Conservation (phyloP, 2,113 vertebrate genomes). For the Lophura nycthemera region DNA sequence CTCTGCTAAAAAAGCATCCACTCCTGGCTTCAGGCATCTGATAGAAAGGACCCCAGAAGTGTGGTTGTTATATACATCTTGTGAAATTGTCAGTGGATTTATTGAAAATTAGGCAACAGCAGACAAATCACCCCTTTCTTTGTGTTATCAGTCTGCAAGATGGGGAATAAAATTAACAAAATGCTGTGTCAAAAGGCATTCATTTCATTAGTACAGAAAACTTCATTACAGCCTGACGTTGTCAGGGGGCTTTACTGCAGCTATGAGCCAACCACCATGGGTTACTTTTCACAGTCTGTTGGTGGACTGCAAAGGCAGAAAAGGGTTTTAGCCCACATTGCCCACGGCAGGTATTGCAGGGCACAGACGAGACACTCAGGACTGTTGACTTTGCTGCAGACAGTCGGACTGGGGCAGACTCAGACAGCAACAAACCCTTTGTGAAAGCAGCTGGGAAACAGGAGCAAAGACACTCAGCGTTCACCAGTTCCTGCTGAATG, state of each 20-base stretch:
- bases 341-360: constrained; percentile 5
- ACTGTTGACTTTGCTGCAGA: constrained; percentile 61
- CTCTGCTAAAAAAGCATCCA: neutral
- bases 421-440: constrained; percentile 56
- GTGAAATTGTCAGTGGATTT: accelerated
- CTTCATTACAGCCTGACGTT: neutral
- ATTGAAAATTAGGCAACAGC: neutral
- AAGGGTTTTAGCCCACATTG: accelerated
- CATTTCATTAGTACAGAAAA: neutral
- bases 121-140: neutral
- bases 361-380: accelerated
- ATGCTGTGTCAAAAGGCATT: neutral
- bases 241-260: neutral
- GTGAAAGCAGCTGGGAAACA: constrained; percentile 49
- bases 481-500: neutral
- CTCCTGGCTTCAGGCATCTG: neutral
- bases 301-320: neutral
- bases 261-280: neutral
- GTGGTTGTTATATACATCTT: neutral
- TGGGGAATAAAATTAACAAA: constrained; percentile 15
- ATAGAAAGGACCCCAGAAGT: neutral
- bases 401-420: constrained; percentile 29
- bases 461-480: constrained; percentile 45
- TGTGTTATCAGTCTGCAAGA: neutral
- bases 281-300: neutral